Conservation (phyloP, 2,888 invertebrate genomes). For the Didymodactylos carnosus region DNA sequence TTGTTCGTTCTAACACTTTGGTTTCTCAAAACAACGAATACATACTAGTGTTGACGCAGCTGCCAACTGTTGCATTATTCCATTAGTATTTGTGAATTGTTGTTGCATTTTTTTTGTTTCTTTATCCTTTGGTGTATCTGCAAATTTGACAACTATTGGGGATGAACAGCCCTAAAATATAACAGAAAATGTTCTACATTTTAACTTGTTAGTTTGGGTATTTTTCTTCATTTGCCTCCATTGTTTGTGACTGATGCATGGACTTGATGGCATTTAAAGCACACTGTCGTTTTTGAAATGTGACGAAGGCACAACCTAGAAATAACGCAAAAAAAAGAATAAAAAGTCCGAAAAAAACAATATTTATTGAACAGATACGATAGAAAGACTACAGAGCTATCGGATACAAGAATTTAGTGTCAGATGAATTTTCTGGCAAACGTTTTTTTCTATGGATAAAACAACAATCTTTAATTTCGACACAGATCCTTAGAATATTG, state of each 20-base stretch:
- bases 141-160: slow-evolving; percentile 92
- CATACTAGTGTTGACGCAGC: neutral
- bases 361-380: no score
- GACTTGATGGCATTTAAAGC: slow-evolving; percentile 91
- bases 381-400: no score
- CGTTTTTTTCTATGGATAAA: no score
- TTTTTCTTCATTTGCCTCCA: slow-evolving; percentile 58
- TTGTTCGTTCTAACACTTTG: no score
- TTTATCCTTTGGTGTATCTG: slow-evolving; percentile 95
- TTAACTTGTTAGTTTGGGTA: no score
- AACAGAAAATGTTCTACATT: neutral
- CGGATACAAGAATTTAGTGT: no score
- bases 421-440: no score
- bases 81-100: slow-evolving; percentile 47
- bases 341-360: no score
- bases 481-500: no score
- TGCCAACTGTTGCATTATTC: slow-evolving; percentile 32
- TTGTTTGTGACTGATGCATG: slow-evolving; percentile 92
- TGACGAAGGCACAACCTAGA: slow-evolving; percentile 86
- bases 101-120: slow-evolving; percentile 79
- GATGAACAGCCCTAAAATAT: slow-evolving; percentile 69
- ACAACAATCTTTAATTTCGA: no score
- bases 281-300: slow-evolving; percentile 85
- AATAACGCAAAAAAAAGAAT: no score
- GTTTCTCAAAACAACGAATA: no score